These are phyloP conservation scores for Platypus cylindrus DNA, from an alignment of 2,888 invertebrate genomes.

Conservation along the genomic window DNA sequence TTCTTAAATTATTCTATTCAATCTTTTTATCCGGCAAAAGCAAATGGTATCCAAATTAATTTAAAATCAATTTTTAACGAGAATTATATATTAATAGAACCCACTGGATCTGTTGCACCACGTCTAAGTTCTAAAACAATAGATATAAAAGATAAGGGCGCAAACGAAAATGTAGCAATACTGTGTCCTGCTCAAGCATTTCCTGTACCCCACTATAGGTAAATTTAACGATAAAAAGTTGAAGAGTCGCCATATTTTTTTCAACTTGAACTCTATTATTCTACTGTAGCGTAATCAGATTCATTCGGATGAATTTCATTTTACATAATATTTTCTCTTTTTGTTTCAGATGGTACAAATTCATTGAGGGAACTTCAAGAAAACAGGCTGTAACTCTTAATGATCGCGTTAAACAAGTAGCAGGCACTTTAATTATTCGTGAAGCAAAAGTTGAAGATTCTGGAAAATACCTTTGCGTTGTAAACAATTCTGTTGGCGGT, in stretches of 20 bases:
- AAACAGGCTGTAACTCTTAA: constrained; percentile 83
- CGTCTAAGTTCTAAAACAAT: constrained; percentile 47
- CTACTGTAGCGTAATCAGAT: too few relatives aligned
- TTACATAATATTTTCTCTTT: constrained; percentile 16
- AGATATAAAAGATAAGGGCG: constrained; percentile 30
- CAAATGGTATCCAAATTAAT: too few relatives aligned
- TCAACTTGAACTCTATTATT: too few relatives aligned
- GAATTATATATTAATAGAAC: constrained; percentile 37
- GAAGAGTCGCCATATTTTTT: too few relatives aligned
- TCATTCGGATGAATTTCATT: too few relatives aligned
- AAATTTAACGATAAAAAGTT: too few relatives aligned
- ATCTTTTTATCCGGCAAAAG: too few relatives aligned
- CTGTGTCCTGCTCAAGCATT: constrained; percentile 64
- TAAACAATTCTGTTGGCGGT: constrained; percentile 88
- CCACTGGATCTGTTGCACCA: constrained; percentile 54
- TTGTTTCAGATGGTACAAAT: constrained; percentile 88
- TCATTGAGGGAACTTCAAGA: constrained; percentile 73
- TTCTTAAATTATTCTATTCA: too few relatives aligned
- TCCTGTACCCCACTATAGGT: constrained; percentile 66
- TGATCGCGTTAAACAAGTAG: constrained; percentile 83
- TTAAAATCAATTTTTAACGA: too few relatives aligned
- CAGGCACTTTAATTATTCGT: constrained; percentile 85
- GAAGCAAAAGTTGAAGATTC: constrained; percentile 87
- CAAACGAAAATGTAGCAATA: constrained; percentile 38
- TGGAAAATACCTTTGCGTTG: constrained; percentile 88